Base-by-base conservation (phyloP, 2,888 invertebrate genomes). In the Unio delphinus region DNA sequence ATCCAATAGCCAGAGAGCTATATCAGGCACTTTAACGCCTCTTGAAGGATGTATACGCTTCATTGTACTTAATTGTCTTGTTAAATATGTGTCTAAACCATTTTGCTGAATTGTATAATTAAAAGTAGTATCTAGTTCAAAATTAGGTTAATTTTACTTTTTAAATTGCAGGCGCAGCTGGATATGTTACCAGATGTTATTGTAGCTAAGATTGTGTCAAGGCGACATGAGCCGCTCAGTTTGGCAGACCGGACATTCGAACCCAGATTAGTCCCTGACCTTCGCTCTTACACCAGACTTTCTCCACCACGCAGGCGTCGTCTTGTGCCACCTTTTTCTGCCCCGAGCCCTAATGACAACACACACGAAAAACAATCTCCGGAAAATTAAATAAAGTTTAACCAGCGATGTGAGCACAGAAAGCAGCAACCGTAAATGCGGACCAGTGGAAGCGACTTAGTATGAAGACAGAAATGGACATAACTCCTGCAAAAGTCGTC, bases 111-210 rank as follows among this genome's bases (percentile, higher is more conserved):
- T 11, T 15, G 17, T 59, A 59, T 23, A 59, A 7, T 26, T 17
- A 28, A 26, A 61, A 28, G 15, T 15, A 45, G 15, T 15, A 45
- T 45, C 15, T 3, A 15, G 3, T 11, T 55, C 57, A 30, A 18
- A 55, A 59, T 63, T 20, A 18, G 55, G n/a, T 30, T n/a, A 17
- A 30, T 55, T 61, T 26, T 62, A 4, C 54, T 18, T 57, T n/a
- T 64, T 23, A 34, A 63, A 2, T 76, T 69, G 7, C 74, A 84
- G 84, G 64, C 74, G 15, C 80, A 83, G 60, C 75, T 84, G 65
- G 83, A 84, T 59, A 80, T 79, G 66, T 70, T 84, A n/a, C 84
- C 84, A 8, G 80, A 77, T 57, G 55, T 84, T 64, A 83, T 84
- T 18, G 80, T 82, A 2, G 78, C 79, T 54, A 69, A 75, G 61